Conservation (phyloP, 35 echinoderm and acorn worm species). For the Apostichopus parvimensis region DNA sequence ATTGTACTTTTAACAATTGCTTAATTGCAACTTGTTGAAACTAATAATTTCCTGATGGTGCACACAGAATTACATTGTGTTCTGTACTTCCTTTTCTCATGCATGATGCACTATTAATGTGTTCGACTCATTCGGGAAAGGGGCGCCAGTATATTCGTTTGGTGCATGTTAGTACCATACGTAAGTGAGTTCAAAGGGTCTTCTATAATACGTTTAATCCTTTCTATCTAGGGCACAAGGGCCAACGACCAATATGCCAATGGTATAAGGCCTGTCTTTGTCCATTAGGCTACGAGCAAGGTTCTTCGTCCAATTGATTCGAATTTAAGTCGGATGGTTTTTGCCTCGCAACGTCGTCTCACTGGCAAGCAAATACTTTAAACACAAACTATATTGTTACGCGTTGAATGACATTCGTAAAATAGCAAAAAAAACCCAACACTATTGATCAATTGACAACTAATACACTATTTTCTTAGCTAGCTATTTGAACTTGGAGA, state of each 20-base stretch:
- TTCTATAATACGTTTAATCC: background rate
- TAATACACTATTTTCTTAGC: too few species aligned
- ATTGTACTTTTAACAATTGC: slow-evolving; percentile 33
- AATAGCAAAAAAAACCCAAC: too few species aligned
- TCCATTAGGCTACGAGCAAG: too few species aligned
- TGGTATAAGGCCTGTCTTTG: background rate
- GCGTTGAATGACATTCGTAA: too few species aligned
- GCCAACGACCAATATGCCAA: background rate
- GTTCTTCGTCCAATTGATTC: too few species aligned
- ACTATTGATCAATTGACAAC: too few species aligned
- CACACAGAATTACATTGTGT: background rate
- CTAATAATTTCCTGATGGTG: slow-evolving; percentile 7
- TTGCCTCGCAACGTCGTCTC: too few species aligned
- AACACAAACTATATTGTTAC: too few species aligned
- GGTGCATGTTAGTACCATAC: background rate
- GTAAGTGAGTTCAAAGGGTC: background rate
- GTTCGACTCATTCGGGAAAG: background rate
- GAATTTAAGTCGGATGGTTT: too few species aligned
- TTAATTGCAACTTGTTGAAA: slow-evolving; percentile 1
- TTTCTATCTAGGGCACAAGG: background rate
- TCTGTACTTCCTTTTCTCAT: background rate
- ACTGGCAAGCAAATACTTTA: too few species aligned
- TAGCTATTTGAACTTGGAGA: too few species aligned
- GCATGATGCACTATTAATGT: too few species aligned
- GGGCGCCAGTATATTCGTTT: background rate